Evolutionary conservation across 2,797 vertebrate genomes (phyloP).

Genomic region (Dromococcyx pavoninus): DNA sequence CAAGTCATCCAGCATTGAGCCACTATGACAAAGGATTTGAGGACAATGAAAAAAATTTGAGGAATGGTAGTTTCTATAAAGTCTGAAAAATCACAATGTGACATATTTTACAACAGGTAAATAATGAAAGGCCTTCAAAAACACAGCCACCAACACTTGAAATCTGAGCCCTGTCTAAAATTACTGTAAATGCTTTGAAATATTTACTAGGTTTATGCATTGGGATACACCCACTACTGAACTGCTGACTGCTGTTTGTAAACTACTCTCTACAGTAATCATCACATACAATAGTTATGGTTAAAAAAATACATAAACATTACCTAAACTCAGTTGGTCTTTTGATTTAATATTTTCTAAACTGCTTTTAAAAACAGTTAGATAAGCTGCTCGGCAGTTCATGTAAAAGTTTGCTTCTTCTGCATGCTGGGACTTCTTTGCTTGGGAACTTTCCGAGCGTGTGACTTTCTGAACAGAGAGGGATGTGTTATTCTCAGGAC

Average conservation of each 20-base stretch:
- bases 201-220: neutral
- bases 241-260: neutral
- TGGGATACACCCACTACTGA: neutral
- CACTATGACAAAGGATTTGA: neutral
- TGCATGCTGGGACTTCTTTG: constrained; percentile 68
- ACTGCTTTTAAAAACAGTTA: constrained; percentile 88
- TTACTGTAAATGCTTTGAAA: neutral
- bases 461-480: constrained; percentile 10
- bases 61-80: neutral
- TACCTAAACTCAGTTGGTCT: constrained; percentile 88
- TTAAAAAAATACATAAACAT: neutral
- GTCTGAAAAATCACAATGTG: neutral
- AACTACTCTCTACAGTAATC: neutral
- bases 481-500: constrained; percentile 12
- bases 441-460: constrained; percentile 36
- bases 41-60: neutral
- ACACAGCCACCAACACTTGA: neutral
- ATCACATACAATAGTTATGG: neutral
- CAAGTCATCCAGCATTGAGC: neutral
- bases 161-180: neutral
- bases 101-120: neutral
- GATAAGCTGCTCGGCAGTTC: constrained; percentile 88
- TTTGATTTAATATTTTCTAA: constrained; percentile 89
- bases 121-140: neutral
- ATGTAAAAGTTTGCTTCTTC: constrained; percentile 87